These are phyloP conservation scores for Peromyscus melanophrys DNA, from an alignment of 2,797 vertebrate species.

Conservation along the genomic window DNA sequence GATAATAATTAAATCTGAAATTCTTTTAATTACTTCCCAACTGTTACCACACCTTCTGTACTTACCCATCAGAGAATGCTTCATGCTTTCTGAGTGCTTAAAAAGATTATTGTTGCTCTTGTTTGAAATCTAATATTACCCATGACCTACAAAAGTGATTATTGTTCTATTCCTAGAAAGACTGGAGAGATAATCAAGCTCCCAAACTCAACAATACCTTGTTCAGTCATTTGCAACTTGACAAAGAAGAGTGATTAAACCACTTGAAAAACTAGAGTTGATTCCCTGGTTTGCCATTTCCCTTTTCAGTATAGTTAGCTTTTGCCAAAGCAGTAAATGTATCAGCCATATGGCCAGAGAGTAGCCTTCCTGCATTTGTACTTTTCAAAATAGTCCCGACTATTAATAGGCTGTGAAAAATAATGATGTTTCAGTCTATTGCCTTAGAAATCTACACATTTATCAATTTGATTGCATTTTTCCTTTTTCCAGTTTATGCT, in stretches of 20 bases:
- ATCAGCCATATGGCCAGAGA: background rate
- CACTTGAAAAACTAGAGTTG: background rate
- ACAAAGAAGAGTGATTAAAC: background rate
- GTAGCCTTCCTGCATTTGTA: background rate
- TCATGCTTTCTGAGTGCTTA: background rate
- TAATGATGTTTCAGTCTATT: background rate
- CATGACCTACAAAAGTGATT: background rate
- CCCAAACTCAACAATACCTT: background rate
- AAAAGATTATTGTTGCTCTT: background rate
- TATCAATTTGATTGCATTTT: background rate
- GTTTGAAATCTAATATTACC: conserved; percentile 27
- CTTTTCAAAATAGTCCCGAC: background rate
- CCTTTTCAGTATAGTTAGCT: rapidly evolving
- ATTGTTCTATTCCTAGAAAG: background rate
- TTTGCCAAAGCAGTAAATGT: background rate
- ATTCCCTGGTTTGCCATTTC: background rate
- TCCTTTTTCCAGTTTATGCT: background rate
- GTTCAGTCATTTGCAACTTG: background rate
- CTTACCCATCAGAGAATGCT: background rate
- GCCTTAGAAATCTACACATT: background rate
- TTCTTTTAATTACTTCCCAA: background rate
- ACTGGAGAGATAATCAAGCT: background rate
- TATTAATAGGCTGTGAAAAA: background rate
- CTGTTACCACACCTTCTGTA: background rate
- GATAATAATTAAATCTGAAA: conserved; percentile 11